Percentiles rank a stretch among this genome's conserved stretches.
phyloP scores from a whole-genome alignment of 2,888 invertebrate species.

The Nymphalis c-album region DNA sequence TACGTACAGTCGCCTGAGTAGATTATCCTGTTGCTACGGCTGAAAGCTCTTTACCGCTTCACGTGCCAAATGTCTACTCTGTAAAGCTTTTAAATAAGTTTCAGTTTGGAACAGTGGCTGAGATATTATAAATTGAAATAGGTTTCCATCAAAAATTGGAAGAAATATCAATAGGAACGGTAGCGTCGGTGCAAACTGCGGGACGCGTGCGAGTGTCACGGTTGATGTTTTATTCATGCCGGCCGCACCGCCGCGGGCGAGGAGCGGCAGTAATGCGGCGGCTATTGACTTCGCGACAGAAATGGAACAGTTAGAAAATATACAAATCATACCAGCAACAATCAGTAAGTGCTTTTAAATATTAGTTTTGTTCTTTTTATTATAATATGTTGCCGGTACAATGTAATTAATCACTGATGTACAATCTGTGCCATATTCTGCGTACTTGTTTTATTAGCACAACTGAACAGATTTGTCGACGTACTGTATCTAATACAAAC shows the following conservation, averaged over 20 bases:
- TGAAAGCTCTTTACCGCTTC: too few relatives aligned
- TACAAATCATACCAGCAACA: not conserved
- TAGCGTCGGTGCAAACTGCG: not conserved
- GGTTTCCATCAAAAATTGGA: not conserved
- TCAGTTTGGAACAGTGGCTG: not conserved
- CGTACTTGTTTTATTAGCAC: too few relatives aligned
- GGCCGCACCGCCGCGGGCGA: conserved; percentile 6
- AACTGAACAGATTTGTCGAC: not conserved
- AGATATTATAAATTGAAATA: conserved; percentile 5
- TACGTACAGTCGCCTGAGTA: too few relatives aligned
- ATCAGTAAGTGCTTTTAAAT: not conserved
- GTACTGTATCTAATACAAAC: not conserved
- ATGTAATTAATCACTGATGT: too few relatives aligned
- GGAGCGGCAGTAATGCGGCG: not conserved
- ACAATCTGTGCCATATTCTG: too few relatives aligned
- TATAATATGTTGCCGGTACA: too few relatives aligned
- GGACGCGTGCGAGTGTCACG: not conserved
- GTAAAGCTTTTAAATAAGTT: too few relatives aligned
- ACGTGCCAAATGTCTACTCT: too few relatives aligned
- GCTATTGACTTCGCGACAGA: conserved; percentile 4
- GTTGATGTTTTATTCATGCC: not conserved
- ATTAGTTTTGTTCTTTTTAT: not conserved
- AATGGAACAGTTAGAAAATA: conserved; percentile 1
- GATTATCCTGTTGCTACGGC: too few relatives aligned
- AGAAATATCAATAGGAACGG: not conserved